Evolutionary conservation across 2,888 invertebrate genomes (phyloP), one percentile per base, ranked within the genome.

Genomic region (Drosophila neotestacea): DNA sequence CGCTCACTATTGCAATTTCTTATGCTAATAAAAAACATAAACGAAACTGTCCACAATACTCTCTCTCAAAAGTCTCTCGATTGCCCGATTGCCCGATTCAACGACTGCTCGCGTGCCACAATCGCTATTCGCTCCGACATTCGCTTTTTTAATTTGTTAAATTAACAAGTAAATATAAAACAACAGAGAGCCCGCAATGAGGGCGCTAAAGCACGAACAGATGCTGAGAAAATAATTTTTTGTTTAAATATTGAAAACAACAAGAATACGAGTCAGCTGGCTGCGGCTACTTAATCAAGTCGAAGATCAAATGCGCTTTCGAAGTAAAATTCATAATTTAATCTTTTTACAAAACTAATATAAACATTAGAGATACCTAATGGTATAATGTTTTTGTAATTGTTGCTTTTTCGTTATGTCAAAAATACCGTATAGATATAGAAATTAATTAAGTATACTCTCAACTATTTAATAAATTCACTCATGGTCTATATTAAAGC

Each of bases 11-110:
- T 36, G 51, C 68, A 65, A 65, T 77, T 85, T 82, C 85, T 76
- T 81, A 72, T 78, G 80, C 70, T 85, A 86, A 85, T 86, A 84
- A 70, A 79, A 73, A 75, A 67, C 65, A 71, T 70, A 69, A 70
- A 30, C 46, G 64, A 68, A 38, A 44, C 27, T 56, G 54, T 64
- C 42, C 47, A 56, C 65, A 62, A 66, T 36, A 39, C 66, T 67
- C 64, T 62, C 64, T 62, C 64, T 46, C 34, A 30, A 32, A 28
- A n/a, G 6, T 22, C 56, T 51, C 68, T 61, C 52, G 13, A 48
- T 55, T 28, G 27, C 6, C 27, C 48, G 32, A 47, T 56, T 27
- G 44, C 42, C 32, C 52, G 13, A 48, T 55, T 38, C 13, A 4
- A 13, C 48, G 32, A 47, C 48, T 27, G 41, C 46, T 55, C 54